Conservation (phyloP, 2,113 vertebrate species). For the Nothoprocta perdicaria region DNA sequence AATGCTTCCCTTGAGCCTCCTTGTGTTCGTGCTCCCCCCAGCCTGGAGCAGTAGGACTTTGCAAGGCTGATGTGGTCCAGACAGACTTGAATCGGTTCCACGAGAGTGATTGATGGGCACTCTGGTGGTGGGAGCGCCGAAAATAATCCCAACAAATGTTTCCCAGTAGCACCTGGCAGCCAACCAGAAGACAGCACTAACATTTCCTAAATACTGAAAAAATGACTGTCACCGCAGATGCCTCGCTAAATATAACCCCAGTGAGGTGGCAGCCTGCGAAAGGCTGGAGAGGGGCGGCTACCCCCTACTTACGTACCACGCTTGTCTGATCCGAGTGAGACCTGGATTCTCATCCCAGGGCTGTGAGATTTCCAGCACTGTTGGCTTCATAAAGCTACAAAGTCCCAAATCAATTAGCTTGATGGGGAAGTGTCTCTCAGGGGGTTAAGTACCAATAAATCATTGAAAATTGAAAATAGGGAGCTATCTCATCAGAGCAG, state of each 20-base stretch:
- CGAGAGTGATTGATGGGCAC: constrained; percentile 63
- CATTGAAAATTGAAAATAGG: neutral
- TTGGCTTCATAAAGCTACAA: neutral
- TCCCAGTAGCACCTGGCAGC: constrained; percentile 76
- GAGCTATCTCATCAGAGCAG: neutral
- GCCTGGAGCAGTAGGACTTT: neutral
- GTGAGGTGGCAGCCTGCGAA: constrained; percentile 61
- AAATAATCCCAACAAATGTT: constrained; percentile 81
- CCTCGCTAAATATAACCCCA: constrained; percentile 66
- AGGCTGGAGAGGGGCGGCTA: constrained; percentile 43
- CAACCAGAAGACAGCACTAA: constrained; percentile 74
- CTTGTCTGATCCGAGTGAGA: neutral
- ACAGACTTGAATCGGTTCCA: constrained; percentile 24
- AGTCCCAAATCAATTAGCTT: neutral
- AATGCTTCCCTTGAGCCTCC: constrained; percentile 22
- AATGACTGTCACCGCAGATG: constrained; percentile 73
- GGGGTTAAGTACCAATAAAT: neutral
- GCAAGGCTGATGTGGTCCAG: neutral
- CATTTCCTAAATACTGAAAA: constrained; percentile 77
- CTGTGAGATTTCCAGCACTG: neutral
- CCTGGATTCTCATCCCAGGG: neutral
- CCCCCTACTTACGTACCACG: fast-evolving
- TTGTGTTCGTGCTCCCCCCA: neutral
- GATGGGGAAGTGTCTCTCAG: neutral
- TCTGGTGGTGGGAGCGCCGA: constrained; percentile 56